Conservation (phyloP, 2,888 invertebrate genomes). For the Diarsia dahlii region DNA sequence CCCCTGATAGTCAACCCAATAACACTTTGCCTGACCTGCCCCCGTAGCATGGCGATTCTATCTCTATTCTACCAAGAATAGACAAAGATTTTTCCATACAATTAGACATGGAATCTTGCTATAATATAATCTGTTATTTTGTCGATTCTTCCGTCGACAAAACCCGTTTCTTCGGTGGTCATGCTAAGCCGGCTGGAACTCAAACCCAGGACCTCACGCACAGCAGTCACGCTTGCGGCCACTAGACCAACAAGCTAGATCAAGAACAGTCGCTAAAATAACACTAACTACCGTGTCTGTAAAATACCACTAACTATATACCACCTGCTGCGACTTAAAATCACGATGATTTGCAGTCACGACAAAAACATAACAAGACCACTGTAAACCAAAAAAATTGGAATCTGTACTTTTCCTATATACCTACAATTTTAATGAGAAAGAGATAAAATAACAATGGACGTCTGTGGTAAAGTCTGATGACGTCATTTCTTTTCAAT, state of each 20-base stretch:
- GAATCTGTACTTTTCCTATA: conserved; percentile 19
- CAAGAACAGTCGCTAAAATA: not conserved
- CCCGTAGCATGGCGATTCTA: no score
- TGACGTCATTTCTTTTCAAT: conserved; percentile 30
- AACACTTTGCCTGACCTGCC: no score
- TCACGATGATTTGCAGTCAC: conserved; percentile 20
- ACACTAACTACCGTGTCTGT: not conserved
- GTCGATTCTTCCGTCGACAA: no score
- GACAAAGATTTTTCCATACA: no score
- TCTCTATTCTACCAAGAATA: no score
- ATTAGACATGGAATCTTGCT: no score
- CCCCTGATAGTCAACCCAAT: no score
- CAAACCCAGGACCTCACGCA: no score
- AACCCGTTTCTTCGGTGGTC: no score
- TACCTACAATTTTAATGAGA: conserved; percentile 5
- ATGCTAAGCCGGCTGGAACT: no score
- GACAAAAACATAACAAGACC: conserved; percentile 23
- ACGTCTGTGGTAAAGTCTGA: not conserved
- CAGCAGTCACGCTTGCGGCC: no score
- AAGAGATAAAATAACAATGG: conserved; percentile 19
- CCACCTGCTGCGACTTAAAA: not conserved
- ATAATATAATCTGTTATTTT: no score
- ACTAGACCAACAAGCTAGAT: not conserved
- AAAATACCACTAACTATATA: conserved; percentile 13
- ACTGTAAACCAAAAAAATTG: not conserved